phyloP scores from a whole-genome alignment of 2,113 vertebrate genomes.

The Ivindomyrus marchei region DNA sequence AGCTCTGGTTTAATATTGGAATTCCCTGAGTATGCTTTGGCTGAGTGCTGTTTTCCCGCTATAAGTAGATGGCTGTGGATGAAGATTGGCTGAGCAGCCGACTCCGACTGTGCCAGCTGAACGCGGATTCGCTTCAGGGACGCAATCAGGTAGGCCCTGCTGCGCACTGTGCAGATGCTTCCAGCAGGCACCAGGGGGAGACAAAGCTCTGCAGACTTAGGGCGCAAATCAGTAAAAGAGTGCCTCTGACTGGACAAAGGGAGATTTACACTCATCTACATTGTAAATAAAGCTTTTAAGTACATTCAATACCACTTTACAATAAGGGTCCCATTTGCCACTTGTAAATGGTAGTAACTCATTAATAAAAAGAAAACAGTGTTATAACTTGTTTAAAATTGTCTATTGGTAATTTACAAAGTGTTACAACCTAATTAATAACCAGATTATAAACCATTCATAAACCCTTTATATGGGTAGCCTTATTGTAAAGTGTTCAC shows the following conservation, averaged over 20 bases:
- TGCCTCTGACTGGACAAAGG: background rate
- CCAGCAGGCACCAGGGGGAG: constrained; percentile 12
- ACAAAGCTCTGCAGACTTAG: background rate
- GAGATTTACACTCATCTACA: background rate
- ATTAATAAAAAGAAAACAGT: too few relatives aligned
- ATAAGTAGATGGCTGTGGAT: constrained; percentile 28
- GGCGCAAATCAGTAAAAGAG: background rate
- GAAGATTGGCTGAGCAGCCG: constrained; percentile 36
- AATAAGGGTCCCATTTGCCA: too few relatives aligned
- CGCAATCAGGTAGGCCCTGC: background rate
- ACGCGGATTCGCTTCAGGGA: background rate
- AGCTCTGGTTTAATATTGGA: background rate
- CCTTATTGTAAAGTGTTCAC: too few relatives aligned
- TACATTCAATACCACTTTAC: background rate
- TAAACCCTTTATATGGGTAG: too few relatives aligned
- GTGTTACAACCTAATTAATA: too few relatives aligned
- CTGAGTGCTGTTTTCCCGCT: background rate
- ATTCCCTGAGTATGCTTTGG: background rate
- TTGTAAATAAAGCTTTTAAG: background rate
- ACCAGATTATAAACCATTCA: too few relatives aligned
- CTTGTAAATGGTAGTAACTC: too few relatives aligned
- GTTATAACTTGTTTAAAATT: too few relatives aligned
- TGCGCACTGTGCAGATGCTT: background rate
- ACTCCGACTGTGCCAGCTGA: constrained; percentile 35
- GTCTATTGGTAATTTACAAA: too few relatives aligned